These are phyloP conservation scores for Sitodiplosis mosellana DNA, from an alignment of 1,140 invertebrate genomes.

Conservation along the genomic window DNA sequence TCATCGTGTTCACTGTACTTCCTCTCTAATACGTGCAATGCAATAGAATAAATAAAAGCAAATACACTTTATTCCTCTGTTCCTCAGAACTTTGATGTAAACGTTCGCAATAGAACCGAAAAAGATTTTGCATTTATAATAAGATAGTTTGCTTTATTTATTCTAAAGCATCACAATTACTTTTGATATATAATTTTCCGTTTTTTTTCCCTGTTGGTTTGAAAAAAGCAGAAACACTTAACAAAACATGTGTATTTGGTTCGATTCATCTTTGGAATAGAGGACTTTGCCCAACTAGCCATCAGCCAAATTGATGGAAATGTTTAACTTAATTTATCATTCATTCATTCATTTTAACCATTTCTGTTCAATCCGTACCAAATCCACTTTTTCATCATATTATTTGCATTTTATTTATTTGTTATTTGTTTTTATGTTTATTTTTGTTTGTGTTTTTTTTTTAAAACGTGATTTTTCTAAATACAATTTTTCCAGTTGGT, in stretches of 20 bases:
- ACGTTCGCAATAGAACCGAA: too few species aligned
- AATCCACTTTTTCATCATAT: constrained; percentile 12
- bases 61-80: too few species aligned
- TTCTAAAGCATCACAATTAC: too few species aligned
- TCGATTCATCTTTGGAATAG: neutral
- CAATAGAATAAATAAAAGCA: too few species aligned
- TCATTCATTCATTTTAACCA: neutral
- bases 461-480: constrained; percentile 1
- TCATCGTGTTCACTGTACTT: too few species aligned
- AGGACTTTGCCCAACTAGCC: too few species aligned
- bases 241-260: neutral
- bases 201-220: neutral
- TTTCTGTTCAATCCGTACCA: neutral
- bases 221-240: neutral
- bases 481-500: constrained; percentile 25
- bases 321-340: neutral
- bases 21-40: too few species aligned
- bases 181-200: too few species aligned
- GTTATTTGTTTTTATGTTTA: constrained; percentile 15
- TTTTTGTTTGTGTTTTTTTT: constrained; percentile 5
- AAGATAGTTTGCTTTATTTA: too few species aligned
- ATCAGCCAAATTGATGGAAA: neutral
- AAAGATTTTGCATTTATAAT: too few species aligned
- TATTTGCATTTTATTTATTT: constrained; percentile 15
- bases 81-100: too few species aligned